Conservation (phyloP, 1,140 invertebrate species). For the Spodoptera litura region DNA sequence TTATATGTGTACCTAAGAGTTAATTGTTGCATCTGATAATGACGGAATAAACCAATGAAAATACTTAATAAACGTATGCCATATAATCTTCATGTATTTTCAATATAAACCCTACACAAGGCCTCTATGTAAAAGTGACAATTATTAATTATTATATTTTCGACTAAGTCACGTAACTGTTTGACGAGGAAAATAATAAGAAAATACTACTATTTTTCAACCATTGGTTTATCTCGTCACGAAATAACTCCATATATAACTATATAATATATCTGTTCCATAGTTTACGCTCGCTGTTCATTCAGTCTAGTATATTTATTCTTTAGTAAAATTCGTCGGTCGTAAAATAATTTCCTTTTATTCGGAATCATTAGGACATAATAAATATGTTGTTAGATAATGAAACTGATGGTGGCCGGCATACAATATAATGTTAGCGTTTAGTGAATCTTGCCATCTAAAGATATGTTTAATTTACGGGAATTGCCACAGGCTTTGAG, state of each 20-base stretch:
- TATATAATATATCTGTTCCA: slow-evolving; percentile 19
- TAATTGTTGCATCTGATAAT: slow-evolving; percentile 10
- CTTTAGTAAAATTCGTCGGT: slow-evolving; percentile 22
- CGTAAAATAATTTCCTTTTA: slow-evolving; percentile 19
- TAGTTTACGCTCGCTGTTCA: slow-evolving; percentile 27
- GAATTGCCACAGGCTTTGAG: slow-evolving; percentile 64
- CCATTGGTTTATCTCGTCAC: slow-evolving; percentile 1
- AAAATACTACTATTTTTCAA: not conserved
- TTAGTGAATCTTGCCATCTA: slow-evolving; percentile 83
- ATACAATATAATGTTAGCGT: slow-evolving; percentile 80
- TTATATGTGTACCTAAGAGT: slow-evolving; percentile 60
- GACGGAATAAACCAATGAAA: slow-evolving; percentile 22
- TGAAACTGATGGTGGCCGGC: slow-evolving; percentile 35
- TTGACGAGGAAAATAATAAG: too few relatives aligned
- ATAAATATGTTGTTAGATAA: slow-evolving; percentile 45
- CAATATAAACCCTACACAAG: too few relatives aligned
- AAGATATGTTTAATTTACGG: slow-evolving; percentile 70
- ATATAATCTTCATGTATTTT: not conserved
- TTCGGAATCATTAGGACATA: slow-evolving; percentile 43
- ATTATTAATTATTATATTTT: too few relatives aligned
- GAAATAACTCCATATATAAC: slow-evolving; percentile 11
- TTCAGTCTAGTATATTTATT: slow-evolving; percentile 31
- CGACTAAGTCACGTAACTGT: too few relatives aligned
- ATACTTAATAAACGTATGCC: not conserved
- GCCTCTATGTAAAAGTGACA: too few relatives aligned